A percentile compares a stretch with the other conserved stretches of the same genome.
These are phyloP conservation scores for Amblyjoppa proteus DNA, from an alignment of 2,888 invertebrate species.

Conservation along the genomic window DNA sequence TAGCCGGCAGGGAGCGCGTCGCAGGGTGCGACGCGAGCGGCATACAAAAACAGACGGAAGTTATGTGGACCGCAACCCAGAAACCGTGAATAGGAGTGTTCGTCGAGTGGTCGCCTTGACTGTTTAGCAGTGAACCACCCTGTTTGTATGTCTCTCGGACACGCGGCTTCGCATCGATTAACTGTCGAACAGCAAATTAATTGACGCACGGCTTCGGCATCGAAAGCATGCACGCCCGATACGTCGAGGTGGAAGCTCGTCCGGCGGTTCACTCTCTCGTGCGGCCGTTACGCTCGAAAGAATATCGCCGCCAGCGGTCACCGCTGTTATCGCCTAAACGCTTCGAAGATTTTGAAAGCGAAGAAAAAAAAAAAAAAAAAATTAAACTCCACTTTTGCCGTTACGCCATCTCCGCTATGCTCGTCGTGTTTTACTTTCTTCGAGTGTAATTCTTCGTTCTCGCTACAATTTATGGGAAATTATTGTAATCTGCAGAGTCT, in stretches of 20 bases:
- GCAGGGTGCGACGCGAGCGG: slow-evolving; percentile 12
- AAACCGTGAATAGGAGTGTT: slow-evolving; percentile 78
- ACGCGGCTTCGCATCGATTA: slow-evolving; percentile 21
- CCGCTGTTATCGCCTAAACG: slow-evolving; percentile 45
- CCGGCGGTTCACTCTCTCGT: background rate
- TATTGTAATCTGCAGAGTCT: background rate
- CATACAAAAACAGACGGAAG: slow-evolving; percentile 78
- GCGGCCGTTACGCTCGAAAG: background rate
- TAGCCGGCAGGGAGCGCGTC: slow-evolving; percentile 49
- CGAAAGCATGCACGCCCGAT: background rate
- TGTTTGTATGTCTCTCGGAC: background rate
- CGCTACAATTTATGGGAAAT: background rate
- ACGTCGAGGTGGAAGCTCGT: slow-evolving; percentile 7
- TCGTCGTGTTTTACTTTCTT: background rate
- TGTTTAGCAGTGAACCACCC: slow-evolving; percentile 1
- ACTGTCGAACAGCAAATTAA: background rate
- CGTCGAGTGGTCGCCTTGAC: slow-evolving; percentile 35
- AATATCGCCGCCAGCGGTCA: background rate
- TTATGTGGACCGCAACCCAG: slow-evolving; percentile 81
- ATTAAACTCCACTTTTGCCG: background rate
- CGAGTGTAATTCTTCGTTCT: slow-evolving; percentile 3
- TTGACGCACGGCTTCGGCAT: background rate
- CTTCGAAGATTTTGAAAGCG: slow-evolving; percentile 61
- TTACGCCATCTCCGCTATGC: slow-evolving; percentile 6
- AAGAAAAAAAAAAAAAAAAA: slow-evolving; percentile 33